Evolutionary conservation across 1,140 invertebrate species (phyloP).

Genomic region (Mylabris phalerata): DNA sequence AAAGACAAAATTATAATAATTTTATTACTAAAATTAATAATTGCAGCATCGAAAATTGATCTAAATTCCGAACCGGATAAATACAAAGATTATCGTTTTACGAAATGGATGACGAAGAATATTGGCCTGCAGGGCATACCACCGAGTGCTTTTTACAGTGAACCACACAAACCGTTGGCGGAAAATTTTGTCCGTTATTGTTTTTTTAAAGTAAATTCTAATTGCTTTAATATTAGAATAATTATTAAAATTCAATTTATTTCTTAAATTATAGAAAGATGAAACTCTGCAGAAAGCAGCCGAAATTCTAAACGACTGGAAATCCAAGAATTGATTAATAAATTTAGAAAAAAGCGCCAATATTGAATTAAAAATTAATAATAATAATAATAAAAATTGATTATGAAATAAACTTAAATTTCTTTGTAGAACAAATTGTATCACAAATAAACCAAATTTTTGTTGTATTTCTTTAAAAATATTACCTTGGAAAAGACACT

Average conservation of each 20-base stretch:
- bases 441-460: too few species aligned
- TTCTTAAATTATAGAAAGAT: constrained; percentile 55
- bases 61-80: constrained; percentile 60
- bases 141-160: constrained; percentile 86
- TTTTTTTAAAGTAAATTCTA: constrained; percentile 77
- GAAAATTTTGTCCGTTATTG: constrained; percentile 88
- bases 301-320: constrained; percentile 57
- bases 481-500: too few species aligned
- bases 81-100: constrained; percentile 85
- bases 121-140: constrained; percentile 91
- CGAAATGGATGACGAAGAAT: constrained; percentile 91
- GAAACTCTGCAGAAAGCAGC: constrained; percentile 65
- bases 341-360: too few species aligned
- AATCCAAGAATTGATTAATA: constrained; percentile 22
- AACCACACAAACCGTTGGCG: constrained; percentile 72
- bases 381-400: too few species aligned
- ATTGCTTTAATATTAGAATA: constrained; percentile 10
- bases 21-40: constrained; percentile 6
- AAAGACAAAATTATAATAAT: background rate
- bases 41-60: constrained; percentile 53
- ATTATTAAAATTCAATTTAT: constrained; percentile 17
- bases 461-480: too few species aligned
- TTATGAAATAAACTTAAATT: too few species aligned
- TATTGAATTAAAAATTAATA: too few species aligned
- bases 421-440: too few species aligned